Percentiles rank a stretch among this genome's conserved stretches.
Evolutionary conservation across 1,140 invertebrate genomes (phyloP).

Genomic region (Dendrolimus kikuchii): DNA sequence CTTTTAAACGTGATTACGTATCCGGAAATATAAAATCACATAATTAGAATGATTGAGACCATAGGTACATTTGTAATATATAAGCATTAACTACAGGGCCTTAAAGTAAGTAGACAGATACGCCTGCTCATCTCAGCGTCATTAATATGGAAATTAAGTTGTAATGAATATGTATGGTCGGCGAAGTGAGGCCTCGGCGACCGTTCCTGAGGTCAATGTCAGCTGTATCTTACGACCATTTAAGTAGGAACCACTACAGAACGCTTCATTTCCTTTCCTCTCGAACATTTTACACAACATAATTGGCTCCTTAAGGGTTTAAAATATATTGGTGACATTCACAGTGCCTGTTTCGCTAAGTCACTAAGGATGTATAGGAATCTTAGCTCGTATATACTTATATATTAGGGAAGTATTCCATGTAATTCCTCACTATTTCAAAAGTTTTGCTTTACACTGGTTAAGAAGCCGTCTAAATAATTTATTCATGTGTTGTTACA

Average conservation of each 20-base stretch:
- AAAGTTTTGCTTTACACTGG: no score
- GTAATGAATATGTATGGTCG: constrained; percentile 42
- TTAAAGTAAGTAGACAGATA: constrained; percentile 18
- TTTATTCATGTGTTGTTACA: no score
- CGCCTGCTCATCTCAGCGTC: constrained; percentile 24
- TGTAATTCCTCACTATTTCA: no score
- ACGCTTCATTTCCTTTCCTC: constrained; percentile 18
- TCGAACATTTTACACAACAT: constrained; percentile 7
- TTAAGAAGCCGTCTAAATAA: no score
- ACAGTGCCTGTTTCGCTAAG: constrained; percentile 24
- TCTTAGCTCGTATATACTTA: no score
- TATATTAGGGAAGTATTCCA: no score
- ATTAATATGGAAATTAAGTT: constrained; percentile 44
- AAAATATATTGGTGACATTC: constrained; percentile 12
- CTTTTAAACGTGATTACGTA: no score
- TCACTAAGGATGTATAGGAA: no score
- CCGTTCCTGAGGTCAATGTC: constrained; percentile 54
- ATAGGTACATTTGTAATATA: neutral
- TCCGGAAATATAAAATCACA: no score
- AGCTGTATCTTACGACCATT: constrained; percentile 30
- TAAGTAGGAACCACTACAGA: constrained; percentile 18
- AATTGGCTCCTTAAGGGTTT: constrained; percentile 17
- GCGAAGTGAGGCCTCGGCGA: constrained; percentile 35
- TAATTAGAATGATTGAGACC: no score
- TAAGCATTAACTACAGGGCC: constrained; percentile 9